These are phyloP conservation scores for Turnix velox DNA, from an alignment of 2,113 vertebrate species.

Conservation along the genomic window DNA sequence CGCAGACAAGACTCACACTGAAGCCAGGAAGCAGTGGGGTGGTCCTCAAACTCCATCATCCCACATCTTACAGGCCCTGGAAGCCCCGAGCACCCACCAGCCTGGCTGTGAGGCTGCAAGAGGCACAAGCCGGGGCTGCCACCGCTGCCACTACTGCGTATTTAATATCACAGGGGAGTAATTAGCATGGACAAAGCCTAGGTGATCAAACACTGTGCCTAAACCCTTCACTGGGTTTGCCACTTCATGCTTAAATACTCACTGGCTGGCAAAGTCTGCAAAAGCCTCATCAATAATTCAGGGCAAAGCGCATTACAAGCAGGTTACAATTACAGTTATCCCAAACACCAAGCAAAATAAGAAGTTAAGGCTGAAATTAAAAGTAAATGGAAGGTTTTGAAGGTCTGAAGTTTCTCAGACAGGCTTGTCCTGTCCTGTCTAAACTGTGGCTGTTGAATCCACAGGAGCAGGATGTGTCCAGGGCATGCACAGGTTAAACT, in stretches of 20 bases:
- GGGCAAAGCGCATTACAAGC: constrained; percentile 53
- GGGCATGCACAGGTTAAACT: background rate
- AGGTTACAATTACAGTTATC: constrained; percentile 40
- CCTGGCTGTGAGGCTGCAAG: background rate
- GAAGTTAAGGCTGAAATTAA: constrained; percentile 52
- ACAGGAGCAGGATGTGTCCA: background rate
- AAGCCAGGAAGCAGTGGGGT: background rate
- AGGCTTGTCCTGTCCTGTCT: background rate
- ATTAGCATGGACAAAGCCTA: background rate
- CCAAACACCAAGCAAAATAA: constrained; percentile 40
- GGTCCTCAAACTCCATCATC: background rate
- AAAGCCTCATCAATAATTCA: background rate
- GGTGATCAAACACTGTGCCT: background rate
- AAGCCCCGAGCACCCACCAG: background rate
- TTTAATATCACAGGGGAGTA: background rate
- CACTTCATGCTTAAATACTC: constrained; percentile 25
- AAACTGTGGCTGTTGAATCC: rapidly evolving
- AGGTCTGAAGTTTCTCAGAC: background rate
- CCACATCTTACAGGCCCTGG: background rate
- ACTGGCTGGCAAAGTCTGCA: background rate
- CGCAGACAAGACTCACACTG: background rate
- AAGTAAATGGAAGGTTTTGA: background rate
- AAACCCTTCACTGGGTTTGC: background rate
- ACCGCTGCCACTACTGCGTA: background rate
- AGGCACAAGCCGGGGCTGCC: background rate